Base-by-base conservation (phyloP, 2,797 vertebrate genomes). In the Rhinella marina region DNA sequence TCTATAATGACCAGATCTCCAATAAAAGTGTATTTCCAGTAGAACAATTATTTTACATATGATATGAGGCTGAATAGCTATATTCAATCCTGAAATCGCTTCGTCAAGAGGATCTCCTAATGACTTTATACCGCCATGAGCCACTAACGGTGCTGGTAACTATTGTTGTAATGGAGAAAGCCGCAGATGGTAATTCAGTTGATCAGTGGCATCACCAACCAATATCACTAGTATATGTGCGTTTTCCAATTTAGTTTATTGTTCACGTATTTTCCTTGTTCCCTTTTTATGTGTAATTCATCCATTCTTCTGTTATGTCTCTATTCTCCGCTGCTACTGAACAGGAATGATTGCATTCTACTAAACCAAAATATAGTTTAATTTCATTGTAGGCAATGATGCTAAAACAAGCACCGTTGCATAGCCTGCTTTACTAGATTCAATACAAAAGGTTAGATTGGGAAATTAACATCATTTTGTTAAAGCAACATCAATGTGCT, bases 381-480 rank as follows among this genome's bases (percentile, higher is more conserved):
- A 82, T 89, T 89, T 82, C n/a, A 52, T 82, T 86, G 41, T 81
- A 85, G 73, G 83, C 85, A 88, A 85, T 82, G 79, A 79, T 68
- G 56, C 79, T 82, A 61, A 88, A 88, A 50, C 50, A 29, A 80
- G 78, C 57, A 57, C 23, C 23, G 23, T 73, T 59, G 70, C 59
- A 12, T 70, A 73, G 72, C 57, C 81, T 86, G 88, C 88, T 88
- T 72, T 59, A 77, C 68, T 86, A 86, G 72, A 29, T 89, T 82
- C 79, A 89, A 78, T 89, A 82, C 59, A 82, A 77, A 57, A 52
- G 68, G 78, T 86, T 86, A 86, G 61, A 77, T 54, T 82, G 79
- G 59, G 68, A 89, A 89, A 89, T 89, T 86, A 86, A 72, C 84
- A 89, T 86, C 80, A 56, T 72, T 89, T 86, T 89, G 70, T 82